phyloP scores from a whole-genome alignment of 2,888 invertebrate species.

The Spicauda simplicius region DNA sequence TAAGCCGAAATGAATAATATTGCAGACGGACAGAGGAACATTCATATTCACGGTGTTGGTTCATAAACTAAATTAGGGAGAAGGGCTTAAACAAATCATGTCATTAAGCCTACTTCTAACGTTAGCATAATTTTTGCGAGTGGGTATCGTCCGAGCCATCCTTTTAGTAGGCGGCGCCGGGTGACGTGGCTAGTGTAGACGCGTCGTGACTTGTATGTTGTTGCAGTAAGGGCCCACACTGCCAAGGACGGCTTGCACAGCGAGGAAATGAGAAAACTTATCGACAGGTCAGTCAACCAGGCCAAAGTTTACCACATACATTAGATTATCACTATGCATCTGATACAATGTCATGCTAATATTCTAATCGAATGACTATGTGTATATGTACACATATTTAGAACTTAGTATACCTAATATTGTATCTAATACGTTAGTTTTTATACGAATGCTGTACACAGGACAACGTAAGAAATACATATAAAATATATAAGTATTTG shows the following conservation, averaged over 20 bases:
- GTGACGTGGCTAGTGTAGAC: slow-evolving; percentile 78
- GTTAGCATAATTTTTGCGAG: slow-evolving; percentile 22
- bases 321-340: slow-evolving; percentile 26
- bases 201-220: slow-evolving; percentile 83
- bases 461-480: not conserved
- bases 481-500: not conserved
- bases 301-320: slow-evolving; percentile 47
- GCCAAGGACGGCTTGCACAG: slow-evolving; percentile 96
- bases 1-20: no score
- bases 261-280: slow-evolving; percentile 98
- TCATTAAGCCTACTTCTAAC: not conserved
- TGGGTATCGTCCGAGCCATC: slow-evolving; percentile 59
- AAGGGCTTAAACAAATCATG: not conserved
- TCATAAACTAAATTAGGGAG: not conserved
- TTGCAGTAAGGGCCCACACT: slow-evolving; percentile 88
- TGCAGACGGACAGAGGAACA: no score
- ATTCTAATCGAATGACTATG: slow-evolving; percentile 18
- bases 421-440: slow-evolving; percentile 1
- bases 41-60: no score
- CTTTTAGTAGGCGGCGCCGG: slow-evolving; percentile 65
- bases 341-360: slow-evolving; percentile 16
- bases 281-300: slow-evolving; percentile 94
- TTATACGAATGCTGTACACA: slow-evolving; percentile 5
- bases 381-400: slow-evolving; percentile 10
- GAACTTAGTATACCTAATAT: not conserved